Conservation (phyloP, 2,797 vertebrate species). For the Hybognathus amarus region DNA sequence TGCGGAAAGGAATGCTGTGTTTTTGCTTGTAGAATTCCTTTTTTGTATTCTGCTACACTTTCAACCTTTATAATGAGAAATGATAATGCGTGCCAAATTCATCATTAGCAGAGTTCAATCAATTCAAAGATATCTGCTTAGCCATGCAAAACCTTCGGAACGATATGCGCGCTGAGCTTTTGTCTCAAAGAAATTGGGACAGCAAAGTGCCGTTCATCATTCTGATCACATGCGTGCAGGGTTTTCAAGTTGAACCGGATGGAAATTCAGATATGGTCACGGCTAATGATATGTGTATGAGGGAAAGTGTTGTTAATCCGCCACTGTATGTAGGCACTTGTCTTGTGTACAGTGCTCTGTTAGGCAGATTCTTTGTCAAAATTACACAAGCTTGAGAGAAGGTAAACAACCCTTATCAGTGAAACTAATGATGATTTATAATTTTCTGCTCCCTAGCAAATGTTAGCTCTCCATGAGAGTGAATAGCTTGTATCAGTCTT, state of each 20-base stretch:
- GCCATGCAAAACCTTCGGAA: conserved; percentile 53
- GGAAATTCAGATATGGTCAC: conserved; percentile 60
- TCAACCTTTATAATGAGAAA: conserved; percentile 68
- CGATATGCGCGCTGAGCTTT: conserved; percentile 45
- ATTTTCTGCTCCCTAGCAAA: conserved; percentile 54
- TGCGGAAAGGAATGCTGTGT: conserved; percentile 28
- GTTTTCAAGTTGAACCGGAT: conserved; percentile 53
- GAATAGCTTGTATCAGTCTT: not conserved
- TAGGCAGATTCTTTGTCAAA: conserved; percentile 49
- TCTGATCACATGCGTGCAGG: conserved; percentile 50
- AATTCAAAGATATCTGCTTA: conserved; percentile 60
- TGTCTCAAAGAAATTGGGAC: conserved; percentile 51
- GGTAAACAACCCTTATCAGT: conserved; percentile 51
- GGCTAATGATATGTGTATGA: conserved; percentile 59
- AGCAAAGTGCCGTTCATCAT: conserved; percentile 52
- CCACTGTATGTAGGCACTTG: conserved; percentile 50
- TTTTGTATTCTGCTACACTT: conserved; percentile 44
- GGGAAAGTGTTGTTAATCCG: conserved; percentile 53
- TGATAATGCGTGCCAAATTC: conserved; percentile 61
- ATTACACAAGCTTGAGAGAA: conserved; percentile 58
- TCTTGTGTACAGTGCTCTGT: conserved; percentile 33
- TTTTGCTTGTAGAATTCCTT: conserved; percentile 54
- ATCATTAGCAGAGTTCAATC: conserved; percentile 58
- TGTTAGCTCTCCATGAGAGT: not conserved
- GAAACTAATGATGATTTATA: conserved; percentile 65